Conservation (phyloP, 2,888 invertebrate genomes). For the Venustoraphidia nigricollis region DNA sequence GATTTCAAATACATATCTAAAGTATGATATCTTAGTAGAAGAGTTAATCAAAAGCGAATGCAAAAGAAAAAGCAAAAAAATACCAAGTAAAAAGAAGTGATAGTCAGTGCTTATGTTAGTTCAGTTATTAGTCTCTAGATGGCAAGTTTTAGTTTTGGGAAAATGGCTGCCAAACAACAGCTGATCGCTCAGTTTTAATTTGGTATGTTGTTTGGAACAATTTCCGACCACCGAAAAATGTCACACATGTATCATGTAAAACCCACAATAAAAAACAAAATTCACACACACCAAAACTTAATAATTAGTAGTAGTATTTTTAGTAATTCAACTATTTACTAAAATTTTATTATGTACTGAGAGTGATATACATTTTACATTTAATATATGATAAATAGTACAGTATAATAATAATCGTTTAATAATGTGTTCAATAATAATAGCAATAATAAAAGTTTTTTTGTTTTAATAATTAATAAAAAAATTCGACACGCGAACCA, state of each 20-base stretch:
- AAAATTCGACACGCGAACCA: slow-evolving; percentile 24
- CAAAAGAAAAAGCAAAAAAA: no score
- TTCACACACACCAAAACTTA: slow-evolving; percentile 5
- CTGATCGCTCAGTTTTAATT: no score
- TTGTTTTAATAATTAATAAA: slow-evolving; percentile 30
- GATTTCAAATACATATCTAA: no score
- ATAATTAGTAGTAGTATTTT: slow-evolving; percentile 3
- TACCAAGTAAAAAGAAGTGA: background rate
- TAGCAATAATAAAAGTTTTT: slow-evolving; percentile 24
- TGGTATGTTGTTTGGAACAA: no score
- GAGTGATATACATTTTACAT: slow-evolving; percentile 31
- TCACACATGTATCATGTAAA: background rate
- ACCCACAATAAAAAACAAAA: slow-evolving; percentile 5
- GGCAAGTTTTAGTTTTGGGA: background rate
- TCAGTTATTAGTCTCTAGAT: slow-evolving; percentile 4
- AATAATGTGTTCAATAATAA: slow-evolving; percentile 21
- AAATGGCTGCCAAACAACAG: background rate
- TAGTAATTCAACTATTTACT: slow-evolving; percentile 5
- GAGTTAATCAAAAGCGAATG: no score
- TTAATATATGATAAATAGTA: slow-evolving; percentile 27
- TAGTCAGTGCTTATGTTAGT: slow-evolving; percentile 4
- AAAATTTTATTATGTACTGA: slow-evolving; percentile 9
- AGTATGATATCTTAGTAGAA: no score
- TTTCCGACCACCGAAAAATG: no score
- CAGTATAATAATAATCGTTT: slow-evolving; percentile 25